Evolutionary conservation across 2,888 invertebrate genomes (phyloP).

Genomic region (Lathronympha strigana): DNA sequence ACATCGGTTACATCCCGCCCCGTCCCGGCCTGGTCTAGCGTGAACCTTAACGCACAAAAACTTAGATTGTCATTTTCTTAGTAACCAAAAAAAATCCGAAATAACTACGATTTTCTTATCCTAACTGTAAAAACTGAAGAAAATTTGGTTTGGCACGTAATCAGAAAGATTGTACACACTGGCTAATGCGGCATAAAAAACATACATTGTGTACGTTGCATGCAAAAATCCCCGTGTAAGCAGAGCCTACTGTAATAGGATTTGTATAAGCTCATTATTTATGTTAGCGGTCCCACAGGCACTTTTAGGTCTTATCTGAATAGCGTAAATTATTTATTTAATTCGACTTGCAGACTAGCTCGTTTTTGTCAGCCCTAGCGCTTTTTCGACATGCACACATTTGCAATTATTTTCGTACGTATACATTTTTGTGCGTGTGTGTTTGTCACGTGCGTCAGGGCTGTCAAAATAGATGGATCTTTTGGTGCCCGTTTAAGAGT

Average conservation of each 20-base stretch:
- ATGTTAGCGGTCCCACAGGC: slow-evolving; percentile 37
- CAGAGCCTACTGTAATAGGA: slow-evolving; percentile 53
- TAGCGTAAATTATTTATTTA: slow-evolving; percentile 23
- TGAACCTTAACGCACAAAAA: too few relatives aligned
- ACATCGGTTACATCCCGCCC: too few relatives aligned
- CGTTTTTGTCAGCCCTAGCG: slow-evolving; percentile 17
- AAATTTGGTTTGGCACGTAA: not conserved
- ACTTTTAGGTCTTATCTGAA: slow-evolving; percentile 39
- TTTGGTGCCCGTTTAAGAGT: slow-evolving; percentile 25
- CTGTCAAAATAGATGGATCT: slow-evolving; percentile 29
- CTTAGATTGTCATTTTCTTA: too few relatives aligned
- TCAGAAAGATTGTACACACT: not conserved
- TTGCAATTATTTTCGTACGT: not conserved
- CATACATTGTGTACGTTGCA: slow-evolving; percentile 41
- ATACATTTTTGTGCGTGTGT: slow-evolving; percentile 7
- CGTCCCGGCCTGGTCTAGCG: too few relatives aligned
- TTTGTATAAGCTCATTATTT: slow-evolving; percentile 56
- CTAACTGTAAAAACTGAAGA: too few relatives aligned
- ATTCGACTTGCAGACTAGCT: slow-evolving; percentile 11
- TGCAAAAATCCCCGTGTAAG: slow-evolving; percentile 51
- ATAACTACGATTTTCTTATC: too few relatives aligned
- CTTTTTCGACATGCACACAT: slow-evolving; percentile 23
- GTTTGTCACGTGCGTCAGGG: slow-evolving; percentile 15
- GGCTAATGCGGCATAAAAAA: slow-evolving; percentile 17
- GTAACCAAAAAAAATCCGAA: too few relatives aligned